phyloP scores from a whole-genome alignment of 2,888 invertebrate genomes.

The Phortica magna region DNA sequence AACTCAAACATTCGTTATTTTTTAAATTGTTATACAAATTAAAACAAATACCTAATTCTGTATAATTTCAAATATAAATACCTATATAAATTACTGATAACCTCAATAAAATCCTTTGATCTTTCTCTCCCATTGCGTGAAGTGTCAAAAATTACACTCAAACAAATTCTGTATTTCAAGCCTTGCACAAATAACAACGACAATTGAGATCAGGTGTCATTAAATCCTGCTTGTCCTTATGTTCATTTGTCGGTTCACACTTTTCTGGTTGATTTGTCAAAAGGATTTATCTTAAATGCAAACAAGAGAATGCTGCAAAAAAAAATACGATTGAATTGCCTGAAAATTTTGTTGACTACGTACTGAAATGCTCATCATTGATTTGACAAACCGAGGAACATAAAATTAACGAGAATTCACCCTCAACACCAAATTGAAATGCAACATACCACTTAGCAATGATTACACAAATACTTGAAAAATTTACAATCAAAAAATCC shows the following conservation, averaged over 20 bases:
- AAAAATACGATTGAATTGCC: constrained; percentile 7
- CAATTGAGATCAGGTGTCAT: constrained; percentile 25
- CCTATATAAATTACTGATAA: too few species aligned
- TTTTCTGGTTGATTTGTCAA: constrained; percentile 67
- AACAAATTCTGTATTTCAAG: constrained; percentile 17
- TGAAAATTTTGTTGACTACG: constrained; percentile 7
- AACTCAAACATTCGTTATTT: too few species aligned
- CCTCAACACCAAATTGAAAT: constrained; percentile 1
- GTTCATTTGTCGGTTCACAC: background rate
- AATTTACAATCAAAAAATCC: background rate
- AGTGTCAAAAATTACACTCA: constrained; percentile 30
- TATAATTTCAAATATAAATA: too few species aligned
- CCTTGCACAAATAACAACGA: constrained; percentile 3
- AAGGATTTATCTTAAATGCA: constrained; percentile 65
- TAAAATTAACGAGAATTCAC: constrained; percentile 5
- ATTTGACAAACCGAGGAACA: constrained; percentile 11
- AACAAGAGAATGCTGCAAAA: constrained; percentile 49
- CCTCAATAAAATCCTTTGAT: constrained; percentile 15
- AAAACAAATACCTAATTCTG: too few species aligned
- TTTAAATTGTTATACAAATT: too few species aligned
- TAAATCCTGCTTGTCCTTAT: constrained; percentile 30
- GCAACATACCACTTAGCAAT: background rate
- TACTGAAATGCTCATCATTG: background rate
- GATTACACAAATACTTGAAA: constrained; percentile 14
- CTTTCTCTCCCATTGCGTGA: background rate